Base-by-base conservation (phyloP, 2,797 vertebrate genomes). In the Margarornis squamiger region DNA sequence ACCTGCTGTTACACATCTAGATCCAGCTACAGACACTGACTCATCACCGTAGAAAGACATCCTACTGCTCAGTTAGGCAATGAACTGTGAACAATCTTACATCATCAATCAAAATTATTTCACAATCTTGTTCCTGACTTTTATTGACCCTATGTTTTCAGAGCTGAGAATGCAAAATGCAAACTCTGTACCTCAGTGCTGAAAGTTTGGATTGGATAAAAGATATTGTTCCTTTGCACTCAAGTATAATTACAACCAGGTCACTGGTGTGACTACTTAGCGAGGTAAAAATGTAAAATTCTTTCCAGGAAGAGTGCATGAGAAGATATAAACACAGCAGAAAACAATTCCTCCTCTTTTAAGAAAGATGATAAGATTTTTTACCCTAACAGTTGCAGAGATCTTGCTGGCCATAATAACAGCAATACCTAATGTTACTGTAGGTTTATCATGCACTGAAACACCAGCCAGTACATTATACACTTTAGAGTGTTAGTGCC, bases 101-200 rank as follows among this genome's bases (percentile, higher is more conserved):
- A 2, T 91, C 85, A 90, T 90, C 82, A 72, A 66, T 86, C 73
- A 86, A 70, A 86, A 59, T 62, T 34, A 86, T 94, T 96, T 90
- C 93, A 86, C 79, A 83, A 78, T 32, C 55, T 88, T 88, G 45
- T 83, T 93, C 78, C 75, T 81, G 39, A 49, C 73, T 86, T 83
- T 54, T 68, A 39, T 75, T 90, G 72, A 90, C 73, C 76, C 26
- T 68, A 0, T 4, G 1, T 66, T 80, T 88, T 88, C 68, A 78
- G 82, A 91, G 19, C 5, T 71, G 54, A 92, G 46, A 91, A 80
- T 10, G 10, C 6, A 62, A 86, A 95, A 62, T 0, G 6, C 23
- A 59, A 52, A 54, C 59, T 80, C 36, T 54, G 52, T 74, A 48
- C n/a, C 48, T 77, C 36, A 74, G 65, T 21, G 36, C 29, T 49